Evolutionary conservation across 2,888 invertebrate species (phyloP).

Genomic region (Sphaerolaimus hirsutus): DNA sequence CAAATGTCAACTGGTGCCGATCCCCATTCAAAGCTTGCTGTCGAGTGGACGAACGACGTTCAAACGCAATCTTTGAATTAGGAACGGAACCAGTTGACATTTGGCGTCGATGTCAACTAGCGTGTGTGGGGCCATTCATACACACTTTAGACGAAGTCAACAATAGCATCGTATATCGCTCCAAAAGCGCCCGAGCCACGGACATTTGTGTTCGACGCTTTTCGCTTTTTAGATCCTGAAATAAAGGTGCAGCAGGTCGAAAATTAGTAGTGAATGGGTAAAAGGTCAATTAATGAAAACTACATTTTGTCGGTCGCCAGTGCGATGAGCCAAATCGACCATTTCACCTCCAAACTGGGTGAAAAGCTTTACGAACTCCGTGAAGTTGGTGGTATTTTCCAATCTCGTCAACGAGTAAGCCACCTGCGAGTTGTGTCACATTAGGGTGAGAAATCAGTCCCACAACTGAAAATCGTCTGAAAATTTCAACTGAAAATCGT

Average conservation of each 20-base stretch:
- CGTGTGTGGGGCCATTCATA: no score
- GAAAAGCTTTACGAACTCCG: conserved; percentile 93
- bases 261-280: not conserved
- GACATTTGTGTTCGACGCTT: conserved; percentile 80
- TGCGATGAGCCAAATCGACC: conserved; percentile 86
- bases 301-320: conserved; percentile 53
- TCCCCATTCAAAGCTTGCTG: no score
- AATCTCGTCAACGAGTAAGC: conserved; percentile 28
- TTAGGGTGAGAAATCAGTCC: no score
- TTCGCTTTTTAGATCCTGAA: conserved; percentile 47
- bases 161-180: conserved; percentile 75
- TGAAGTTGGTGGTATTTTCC: conserved; percentile 35
- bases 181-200: conserved; percentile 59
- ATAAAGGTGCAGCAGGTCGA: conserved; percentile 1
- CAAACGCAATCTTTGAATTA: no score
- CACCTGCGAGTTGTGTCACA: no score
- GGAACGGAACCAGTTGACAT: no score
- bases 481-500: no score
- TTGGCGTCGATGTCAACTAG: no score
- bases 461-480: no score
- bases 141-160: conserved; percentile 76
- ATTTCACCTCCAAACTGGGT: conserved; percentile 93
- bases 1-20: no score
- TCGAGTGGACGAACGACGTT: no score
- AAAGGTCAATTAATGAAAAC: conserved; percentile 5